Evolutionary conservation across 2,113 vertebrate species (phyloP), one percentile per base, ranked within the genome.

Genomic region (Pygoscelis antarcticus): DNA sequence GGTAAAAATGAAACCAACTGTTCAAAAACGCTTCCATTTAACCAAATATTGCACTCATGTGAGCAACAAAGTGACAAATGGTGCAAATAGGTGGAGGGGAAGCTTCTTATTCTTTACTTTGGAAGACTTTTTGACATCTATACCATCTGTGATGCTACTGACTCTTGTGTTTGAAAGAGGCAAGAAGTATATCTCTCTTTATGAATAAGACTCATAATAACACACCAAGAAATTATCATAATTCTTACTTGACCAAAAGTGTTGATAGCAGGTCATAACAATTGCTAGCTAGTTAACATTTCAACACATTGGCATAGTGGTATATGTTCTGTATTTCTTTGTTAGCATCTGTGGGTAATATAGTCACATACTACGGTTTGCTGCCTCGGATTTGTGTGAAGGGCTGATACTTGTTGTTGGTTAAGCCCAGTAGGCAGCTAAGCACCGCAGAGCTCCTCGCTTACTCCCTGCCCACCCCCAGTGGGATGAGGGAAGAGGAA

Each of bases 381-480:
- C 36, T 83, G 51, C 22, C 16, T 22, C 2, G 3, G 27, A 13
- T 92, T 72, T 81, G 18, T 66, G 40, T 62, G 64, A 46, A 46
- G 29, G 57, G 18, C 57, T 76, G 51, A 9, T 60, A 11, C 21
- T 32, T 70, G 5, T 36, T 65, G 36, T n/a, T 34, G 8, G 5
- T 80, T 58, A 65, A 84, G 47, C 38, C 11, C 23, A 16, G 29
- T 13, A 26, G 68, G 34, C 12, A 68, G 34, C 36, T 23, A 29
- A 58, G 21, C 13, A 70, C 32, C 22, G 13, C 12, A 6, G 11
- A 78, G n/a, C 11, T 21, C 17, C 23, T 87, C 0, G 1, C 32
- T 74, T 19, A 22, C 2, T 47, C 8, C 14, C 22, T 2, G 0
- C 22, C 77, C 6, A 10, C 20, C 30, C 9, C 10, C n/a, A 49